These are phyloP conservation scores for Poeciliopsis retropinna DNA, from an alignment of 2,113 vertebrate species.

Conservation along the genomic window DNA sequence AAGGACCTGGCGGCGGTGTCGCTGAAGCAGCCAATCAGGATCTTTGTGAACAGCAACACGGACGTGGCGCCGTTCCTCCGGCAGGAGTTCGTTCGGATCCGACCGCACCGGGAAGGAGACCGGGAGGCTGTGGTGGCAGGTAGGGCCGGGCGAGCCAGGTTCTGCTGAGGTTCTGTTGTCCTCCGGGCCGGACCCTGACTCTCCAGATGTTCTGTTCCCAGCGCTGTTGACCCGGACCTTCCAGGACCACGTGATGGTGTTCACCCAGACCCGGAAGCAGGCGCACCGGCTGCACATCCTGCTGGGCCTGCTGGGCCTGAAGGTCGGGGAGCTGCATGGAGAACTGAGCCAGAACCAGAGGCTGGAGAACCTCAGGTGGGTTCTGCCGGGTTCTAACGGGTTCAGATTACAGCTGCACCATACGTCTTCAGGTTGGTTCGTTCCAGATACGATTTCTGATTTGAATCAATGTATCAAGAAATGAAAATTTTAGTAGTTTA, in stretches of 20 bases:
- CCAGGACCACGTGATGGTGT: slow-evolving; percentile 95
- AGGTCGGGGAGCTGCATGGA: slow-evolving; percentile 94
- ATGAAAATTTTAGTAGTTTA: too few species aligned
- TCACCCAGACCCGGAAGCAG: slow-evolving; percentile 98
- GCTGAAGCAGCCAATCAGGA: slow-evolving; percentile 88
- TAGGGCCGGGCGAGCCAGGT: slow-evolving; percentile 42
- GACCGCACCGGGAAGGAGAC: slow-evolving; percentile 91
- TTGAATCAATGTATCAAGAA: too few species aligned
- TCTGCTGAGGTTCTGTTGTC: neutral
- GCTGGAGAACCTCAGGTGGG: slow-evolving; percentile 89
- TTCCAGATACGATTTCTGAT: too few species aligned
- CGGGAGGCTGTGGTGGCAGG: slow-evolving; percentile 93
- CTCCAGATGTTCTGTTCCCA: slow-evolving; percentile 46
- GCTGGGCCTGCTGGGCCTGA: slow-evolving; percentile 91
- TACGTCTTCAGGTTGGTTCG: too few species aligned
- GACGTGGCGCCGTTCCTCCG: slow-evolving; percentile 95
- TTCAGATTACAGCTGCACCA: too few species aligned
- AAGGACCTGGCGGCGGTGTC: slow-evolving; percentile 96
- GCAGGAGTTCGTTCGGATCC: slow-evolving; percentile 94
- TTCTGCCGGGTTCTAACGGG: neutral
- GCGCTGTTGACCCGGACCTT: slow-evolving; percentile 94
- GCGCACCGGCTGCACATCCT: slow-evolving; percentile 97
- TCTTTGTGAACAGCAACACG: slow-evolving; percentile 99
- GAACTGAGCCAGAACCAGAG: slow-evolving; percentile 96
- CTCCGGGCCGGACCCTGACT: neutral